Conservation (phyloP, 2,113 vertebrate genomes). For the Nyctibius bracteatus region DNA sequence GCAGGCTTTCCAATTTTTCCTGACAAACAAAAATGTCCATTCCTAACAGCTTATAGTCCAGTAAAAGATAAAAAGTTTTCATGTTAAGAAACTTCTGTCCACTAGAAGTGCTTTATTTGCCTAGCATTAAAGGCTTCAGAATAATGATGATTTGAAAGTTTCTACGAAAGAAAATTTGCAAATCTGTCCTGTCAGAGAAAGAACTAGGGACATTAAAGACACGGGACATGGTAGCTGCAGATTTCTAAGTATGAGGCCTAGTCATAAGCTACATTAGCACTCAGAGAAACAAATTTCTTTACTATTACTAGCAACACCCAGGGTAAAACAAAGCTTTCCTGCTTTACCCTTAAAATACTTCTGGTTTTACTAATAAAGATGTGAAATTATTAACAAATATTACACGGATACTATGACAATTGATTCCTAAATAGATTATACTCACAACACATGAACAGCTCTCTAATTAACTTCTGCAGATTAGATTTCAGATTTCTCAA, state of each 20-base stretch:
- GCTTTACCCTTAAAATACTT: background rate
- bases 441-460: background rate
- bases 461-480: background rate
- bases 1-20: background rate
- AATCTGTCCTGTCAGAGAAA: background rate
- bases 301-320: background rate
- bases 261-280: background rate
- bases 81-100: background rate
- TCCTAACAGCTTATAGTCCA: background rate
- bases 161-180: background rate
- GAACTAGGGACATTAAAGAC: background rate
- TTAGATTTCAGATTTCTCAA: background rate
- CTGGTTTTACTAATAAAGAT: background rate
- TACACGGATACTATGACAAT: background rate
- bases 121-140: background rate
- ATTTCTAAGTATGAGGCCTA: background rate
- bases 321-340: background rate
- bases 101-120: background rate
- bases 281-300: background rate
- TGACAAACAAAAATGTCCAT: background rate
- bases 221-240: background rate
- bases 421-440: background rate
- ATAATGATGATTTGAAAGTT: background rate
- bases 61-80: background rate
- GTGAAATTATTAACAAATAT: background rate